A percentile compares a stretch with the other conserved stretches of the same genome.
These are phyloP conservation scores for Pterocles orientalis DNA, from an alignment of 2,113 vertebrate genomes.

Conservation along the genomic window DNA sequence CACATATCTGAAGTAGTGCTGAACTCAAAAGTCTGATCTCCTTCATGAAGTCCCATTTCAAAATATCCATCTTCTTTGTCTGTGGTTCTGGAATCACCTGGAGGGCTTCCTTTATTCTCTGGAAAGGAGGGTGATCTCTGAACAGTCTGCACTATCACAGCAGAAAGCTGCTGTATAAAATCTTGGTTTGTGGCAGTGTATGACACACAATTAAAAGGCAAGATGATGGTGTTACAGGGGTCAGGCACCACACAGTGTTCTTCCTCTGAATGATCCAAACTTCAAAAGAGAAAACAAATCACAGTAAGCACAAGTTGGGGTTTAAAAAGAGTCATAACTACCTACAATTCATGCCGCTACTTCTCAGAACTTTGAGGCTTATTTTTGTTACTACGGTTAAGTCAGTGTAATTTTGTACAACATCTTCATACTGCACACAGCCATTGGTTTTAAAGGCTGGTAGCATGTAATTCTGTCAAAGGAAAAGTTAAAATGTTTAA, in stretches of 20 bases:
- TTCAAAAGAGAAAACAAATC: constrained; percentile 31
- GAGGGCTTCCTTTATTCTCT: constrained; percentile 52
- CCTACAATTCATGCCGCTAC: background rate
- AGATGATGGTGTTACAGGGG: constrained; percentile 73
- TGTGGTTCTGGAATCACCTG: background rate
- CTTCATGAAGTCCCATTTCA: constrained; percentile 89
- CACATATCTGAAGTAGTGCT: constrained; percentile 18
- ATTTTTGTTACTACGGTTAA: background rate
- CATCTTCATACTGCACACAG: background rate
- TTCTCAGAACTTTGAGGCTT: background rate
- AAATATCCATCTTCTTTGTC: constrained; percentile 89
- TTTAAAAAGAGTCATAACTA: background rate
- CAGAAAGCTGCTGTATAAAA: constrained; percentile 84
- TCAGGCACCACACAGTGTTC: constrained; percentile 63
- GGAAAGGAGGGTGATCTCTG: constrained; percentile 61
- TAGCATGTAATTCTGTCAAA: background rate
- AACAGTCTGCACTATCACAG: constrained; percentile 74
- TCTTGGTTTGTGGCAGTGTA: constrained; percentile 83
- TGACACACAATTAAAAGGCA: constrained; percentile 83
- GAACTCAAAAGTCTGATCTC: constrained; percentile 74
- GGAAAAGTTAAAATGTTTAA: background rate
- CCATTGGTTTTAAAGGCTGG: background rate
- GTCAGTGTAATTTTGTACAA: background rate
- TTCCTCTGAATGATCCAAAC: constrained; percentile 69
- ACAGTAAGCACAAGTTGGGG: background rate